phyloP scores from a whole-genome alignment of 1,140 invertebrate species.

The Sycobia sp. region DNA sequence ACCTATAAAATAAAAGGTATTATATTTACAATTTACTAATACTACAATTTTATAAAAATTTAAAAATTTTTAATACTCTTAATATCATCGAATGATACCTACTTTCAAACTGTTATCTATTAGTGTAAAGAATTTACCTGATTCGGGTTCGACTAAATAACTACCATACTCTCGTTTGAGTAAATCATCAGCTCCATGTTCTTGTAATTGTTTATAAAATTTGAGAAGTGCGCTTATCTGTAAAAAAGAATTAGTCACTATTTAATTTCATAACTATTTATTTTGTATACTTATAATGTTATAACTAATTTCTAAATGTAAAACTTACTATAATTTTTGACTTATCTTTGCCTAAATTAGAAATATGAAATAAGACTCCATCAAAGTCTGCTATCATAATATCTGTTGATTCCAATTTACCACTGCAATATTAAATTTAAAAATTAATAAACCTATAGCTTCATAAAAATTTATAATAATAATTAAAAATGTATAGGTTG shows the following conservation, averaged over 20 bases:
- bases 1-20: conserved; percentile 58
- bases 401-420: conserved; percentile 94
- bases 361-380: conserved; percentile 97
- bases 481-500: neutral
- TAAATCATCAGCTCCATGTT: conserved; percentile 96
- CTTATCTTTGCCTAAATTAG: conserved; percentile 95
- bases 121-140: conserved; percentile 65
- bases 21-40: neutral
- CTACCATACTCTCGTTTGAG: conserved; percentile 90
- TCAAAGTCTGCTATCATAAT: conserved; percentile 97
- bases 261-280: no score
- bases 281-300: neutral
- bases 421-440: conserved; percentile 63
- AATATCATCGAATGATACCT: no score
- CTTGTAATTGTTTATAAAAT: conserved; percentile 97
- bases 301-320: neutral
- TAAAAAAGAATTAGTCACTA: conserved; percentile 36
- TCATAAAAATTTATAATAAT: neutral
- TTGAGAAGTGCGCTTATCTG: conserved; percentile 97
- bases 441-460: neutral
- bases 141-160: conserved; percentile 81
- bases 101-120: no score
- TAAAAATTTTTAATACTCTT: neutral
- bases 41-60: neutral
- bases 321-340: conserved; percentile 91